Evolutionary conservation across 2,888 invertebrate genomes (phyloP), one percentile per base, ranked within the genome.

Genomic region (Macaria liturata): DNA sequence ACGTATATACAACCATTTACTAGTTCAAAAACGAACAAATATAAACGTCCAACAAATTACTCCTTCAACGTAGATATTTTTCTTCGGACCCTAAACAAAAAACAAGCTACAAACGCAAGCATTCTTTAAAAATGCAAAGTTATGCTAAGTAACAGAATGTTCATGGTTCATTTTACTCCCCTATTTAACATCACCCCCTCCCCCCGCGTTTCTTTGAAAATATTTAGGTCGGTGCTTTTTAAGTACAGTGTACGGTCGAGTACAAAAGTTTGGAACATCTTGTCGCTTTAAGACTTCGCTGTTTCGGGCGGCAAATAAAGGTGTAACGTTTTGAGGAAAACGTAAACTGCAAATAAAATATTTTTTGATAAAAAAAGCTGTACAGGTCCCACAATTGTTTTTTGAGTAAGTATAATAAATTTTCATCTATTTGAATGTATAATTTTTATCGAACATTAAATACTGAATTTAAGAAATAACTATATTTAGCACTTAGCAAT

Each of bases 81-180:
- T 49, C 9, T 53, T 42, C n/a, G 42, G 49, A 44, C 49, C 42
- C 45, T 40, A n/a, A 45, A 43, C 50, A 45, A 55, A 59, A 44
- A 59, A 55, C 51, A 56, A 51, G 49, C 8, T 44, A 9, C 45
- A 31, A 32, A 46, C 50, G 37, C 59, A 55, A 55, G 55, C 55
- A 67, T 57, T 63, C 57, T 54, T 59, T 59, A 61, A 63, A 64
- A 63, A 68, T 68, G 67, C 58, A 64, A 68, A 68, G 57, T 62
- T 68, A 68, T 68, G 67, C 61, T 63, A 66, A 67, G 61, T 64
- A 61, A 62, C 62, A 62, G 59, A 64, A 68, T 62, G 56, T 61
- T 64, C 61, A 46, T 56, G 62, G 54, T 64, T 59, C 64, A 61
- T 64, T 64, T 65, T 65, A 61, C 65, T 61, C 60, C 61, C 63